A percentile compares a stretch with the other conserved stretches of the same genome.
phyloP scores from a whole-genome alignment of 2,888 invertebrate genomes.

The Protonemura montana region DNA sequence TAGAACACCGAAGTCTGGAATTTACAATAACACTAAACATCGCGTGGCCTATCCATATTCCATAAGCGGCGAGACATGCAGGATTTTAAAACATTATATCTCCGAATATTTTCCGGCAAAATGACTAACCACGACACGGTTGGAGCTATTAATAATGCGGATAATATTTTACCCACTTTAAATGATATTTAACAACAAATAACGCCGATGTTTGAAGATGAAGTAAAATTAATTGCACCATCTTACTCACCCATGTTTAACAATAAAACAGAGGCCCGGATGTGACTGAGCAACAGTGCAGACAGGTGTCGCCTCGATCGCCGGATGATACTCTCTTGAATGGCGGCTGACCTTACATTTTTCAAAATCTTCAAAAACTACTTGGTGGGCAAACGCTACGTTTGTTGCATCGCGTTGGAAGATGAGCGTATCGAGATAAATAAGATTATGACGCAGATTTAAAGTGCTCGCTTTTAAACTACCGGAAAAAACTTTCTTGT shows the following conservation, averaged over 20 bases:
- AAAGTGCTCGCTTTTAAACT: too few species aligned
- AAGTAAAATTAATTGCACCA: background rate
- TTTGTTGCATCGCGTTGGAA: too few species aligned
- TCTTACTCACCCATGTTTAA: background rate
- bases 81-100: background rate
- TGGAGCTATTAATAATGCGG: background rate
- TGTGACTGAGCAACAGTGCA: background rate
- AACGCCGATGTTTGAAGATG: background rate
- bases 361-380: background rate
- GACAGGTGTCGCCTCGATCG: background rate
- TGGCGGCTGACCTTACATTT: background rate
- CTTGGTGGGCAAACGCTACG: too few species aligned
- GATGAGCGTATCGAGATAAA: too few species aligned
- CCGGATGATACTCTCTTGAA: background rate
- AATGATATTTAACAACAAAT: background rate
- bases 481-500: too few species aligned
- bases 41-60: background rate
- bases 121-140: background rate
- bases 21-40: background rate
- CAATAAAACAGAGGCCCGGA: slow-evolving; percentile 3
- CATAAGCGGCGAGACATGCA: background rate
- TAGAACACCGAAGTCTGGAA: background rate
- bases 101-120: background rate
- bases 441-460: too few species aligned
- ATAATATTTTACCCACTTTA: background rate